phyloP scores from a whole-genome alignment of 1,140 invertebrate genomes.

The Hypothenemus hampei region DNA sequence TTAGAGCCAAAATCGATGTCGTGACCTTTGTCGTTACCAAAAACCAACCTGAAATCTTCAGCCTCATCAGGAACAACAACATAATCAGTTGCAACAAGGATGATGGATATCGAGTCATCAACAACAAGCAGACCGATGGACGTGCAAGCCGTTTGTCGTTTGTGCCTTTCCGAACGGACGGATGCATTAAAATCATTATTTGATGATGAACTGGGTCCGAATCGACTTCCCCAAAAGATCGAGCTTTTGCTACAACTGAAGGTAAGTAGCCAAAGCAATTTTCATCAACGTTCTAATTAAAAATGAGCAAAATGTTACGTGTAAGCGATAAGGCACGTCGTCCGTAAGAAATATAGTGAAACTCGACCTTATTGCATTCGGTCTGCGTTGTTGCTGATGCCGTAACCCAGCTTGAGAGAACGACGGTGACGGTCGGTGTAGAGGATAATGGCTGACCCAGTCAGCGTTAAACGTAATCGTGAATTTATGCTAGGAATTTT shows the following conservation, averaged over 20 bases:
- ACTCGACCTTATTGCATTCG: slow-evolving; percentile 9
- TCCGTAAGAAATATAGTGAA: neutral
- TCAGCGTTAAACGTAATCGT: neutral
- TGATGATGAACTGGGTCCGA: slow-evolving; percentile 29
- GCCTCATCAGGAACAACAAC: too few relatives aligned
- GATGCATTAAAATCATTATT: slow-evolving; percentile 37
- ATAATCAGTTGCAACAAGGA: too few relatives aligned
- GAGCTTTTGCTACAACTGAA: slow-evolving; percentile 31
- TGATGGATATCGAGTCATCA: neutral
- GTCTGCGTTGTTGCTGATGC: neutral
- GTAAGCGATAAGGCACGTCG: neutral
- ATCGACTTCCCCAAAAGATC: slow-evolving; percentile 33
- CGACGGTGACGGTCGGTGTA: neutral
- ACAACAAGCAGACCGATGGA: slow-evolving; percentile 1
- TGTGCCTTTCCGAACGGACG: slow-evolving; percentile 37
- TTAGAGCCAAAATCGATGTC: too few relatives aligned
- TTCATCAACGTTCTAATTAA: neutral
- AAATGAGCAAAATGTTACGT: neutral
- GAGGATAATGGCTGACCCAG: neutral
- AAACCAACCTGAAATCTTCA: too few relatives aligned
- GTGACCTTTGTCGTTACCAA: too few relatives aligned
- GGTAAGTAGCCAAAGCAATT: slow-evolving; percentile 33
- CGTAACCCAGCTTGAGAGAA: neutral
- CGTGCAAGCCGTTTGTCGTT: slow-evolving; percentile 31
- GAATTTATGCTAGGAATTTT: neutral